phyloP scores from a whole-genome alignment of 2,797 vertebrate genomes.

The Diglossa cyanea region DNA sequence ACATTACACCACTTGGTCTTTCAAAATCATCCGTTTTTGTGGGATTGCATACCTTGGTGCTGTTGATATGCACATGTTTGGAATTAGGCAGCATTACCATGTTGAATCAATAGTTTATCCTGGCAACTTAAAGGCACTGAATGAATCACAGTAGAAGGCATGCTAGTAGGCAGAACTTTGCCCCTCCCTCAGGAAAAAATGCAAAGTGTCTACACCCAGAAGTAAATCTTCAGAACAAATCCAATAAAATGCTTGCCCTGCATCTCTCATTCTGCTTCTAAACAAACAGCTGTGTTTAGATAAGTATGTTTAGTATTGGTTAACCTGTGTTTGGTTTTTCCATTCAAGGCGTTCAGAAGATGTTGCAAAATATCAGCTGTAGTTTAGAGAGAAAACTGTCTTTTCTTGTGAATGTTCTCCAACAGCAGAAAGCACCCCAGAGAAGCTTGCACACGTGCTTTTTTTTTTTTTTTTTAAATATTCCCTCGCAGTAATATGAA shows the following conservation, averaged over 20 bases:
- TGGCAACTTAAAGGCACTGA: background rate
- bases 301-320: background rate
- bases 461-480: background rate
- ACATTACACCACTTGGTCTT: background rate
- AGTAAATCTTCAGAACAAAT: conserved; percentile 9
- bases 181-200: background rate
- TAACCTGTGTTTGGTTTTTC: background rate
- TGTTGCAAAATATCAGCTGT: background rate
- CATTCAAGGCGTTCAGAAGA: background rate
- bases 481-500: background rate
- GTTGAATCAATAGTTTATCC: conserved; percentile 17
- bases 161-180: background rate
- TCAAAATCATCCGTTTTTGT: conserved; percentile 14
- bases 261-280: background rate
- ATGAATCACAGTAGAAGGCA: background rate
- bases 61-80: background rate
- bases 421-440: background rate
- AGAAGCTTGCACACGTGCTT: rapidly evolving
- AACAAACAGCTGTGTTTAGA: background rate
- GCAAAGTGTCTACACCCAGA: background rate
- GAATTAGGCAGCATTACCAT: background rate
- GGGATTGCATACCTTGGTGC: background rate
- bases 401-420: background rate
- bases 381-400: background rate
- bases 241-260: background rate